These are phyloP conservation scores for western clawed frog (Xenopus tropicalis) DNA, from an alignment of 2,113 vertebrate species.

Conservation along the genomic window UCB_Xtro_10.0 CM004443.2:77880501-77881000, in stretches of 20 bases:
- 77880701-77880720: slow-evolving; percentile 36
- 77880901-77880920: neutral
- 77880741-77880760: slow-evolving; percentile 9
- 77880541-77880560: slow-evolving; percentile 36
- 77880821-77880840: slow-evolving; percentile 11
- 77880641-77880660: slow-evolving; percentile 28
- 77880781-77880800: slow-evolving; percentile 10
- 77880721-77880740: slow-evolving; percentile 26
- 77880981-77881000: no score
- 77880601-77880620: slow-evolving; percentile 38
- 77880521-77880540: slow-evolving; percentile 36
- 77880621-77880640: slow-evolving; percentile 31
- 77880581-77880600: slow-evolving; percentile 43
- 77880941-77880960: no score
- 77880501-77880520: slow-evolving; percentile 32
- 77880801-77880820: slow-evolving; percentile 20
- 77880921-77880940: no score
- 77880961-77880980: no score
- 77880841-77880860: slow-evolving; percentile 23
- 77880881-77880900: neutral
- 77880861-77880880: slow-evolving; percentile 6
- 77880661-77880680: slow-evolving; percentile 44
- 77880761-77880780: slow-evolving; percentile 27
- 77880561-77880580: slow-evolving; percentile 24
- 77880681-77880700: slow-evolving; percentile 31